These are phyloP conservation scores for Xylocampa areola DNA, from an alignment of 2,888 invertebrate genomes.

Conservation along the genomic window DNA sequence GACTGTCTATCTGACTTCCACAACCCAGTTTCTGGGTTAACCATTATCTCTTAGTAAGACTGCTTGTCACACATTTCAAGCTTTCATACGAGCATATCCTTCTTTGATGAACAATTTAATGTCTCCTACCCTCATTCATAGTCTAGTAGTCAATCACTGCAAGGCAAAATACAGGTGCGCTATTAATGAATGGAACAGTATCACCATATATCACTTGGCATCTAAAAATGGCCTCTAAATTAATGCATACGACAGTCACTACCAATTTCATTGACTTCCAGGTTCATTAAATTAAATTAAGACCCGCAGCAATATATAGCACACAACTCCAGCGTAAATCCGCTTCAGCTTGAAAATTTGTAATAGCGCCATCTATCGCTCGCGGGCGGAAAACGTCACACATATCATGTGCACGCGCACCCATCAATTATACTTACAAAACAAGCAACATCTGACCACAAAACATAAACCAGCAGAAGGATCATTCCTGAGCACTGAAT, in stretches of 20 bases:
- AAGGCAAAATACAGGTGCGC: neutral
- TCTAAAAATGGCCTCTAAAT: slow-evolving; percentile 20
- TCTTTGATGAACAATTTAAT: too few relatives aligned
- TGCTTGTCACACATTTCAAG: too few relatives aligned
- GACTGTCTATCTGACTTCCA: too few relatives aligned
- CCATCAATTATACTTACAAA: slow-evolving; percentile 61
- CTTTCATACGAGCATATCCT: too few relatives aligned
- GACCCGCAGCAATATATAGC: slow-evolving; percentile 12
- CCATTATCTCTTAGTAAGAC: too few relatives aligned
- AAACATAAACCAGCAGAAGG: slow-evolving; percentile 29
- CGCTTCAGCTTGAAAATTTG: slow-evolving; percentile 29
- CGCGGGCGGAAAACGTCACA: slow-evolving; percentile 41
- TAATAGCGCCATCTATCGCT: slow-evolving; percentile 55
- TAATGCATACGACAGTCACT: slow-evolving; percentile 15
- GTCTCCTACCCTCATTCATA: too few relatives aligned
- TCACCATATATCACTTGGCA: slow-evolving; percentile 1
- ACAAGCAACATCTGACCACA: slow-evolving; percentile 29
- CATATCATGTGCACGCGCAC: slow-evolving; percentile 62
- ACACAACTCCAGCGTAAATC: slow-evolving; percentile 34
- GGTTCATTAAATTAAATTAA: slow-evolving; percentile 52
- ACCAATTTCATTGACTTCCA: slow-evolving; percentile 39
- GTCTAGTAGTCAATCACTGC: neutral
- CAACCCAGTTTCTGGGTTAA: too few relatives aligned
- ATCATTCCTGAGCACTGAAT: neutral
- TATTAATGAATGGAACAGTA: neutral